Evolutionary conservation across 2,113 vertebrate genomes (phyloP), one percentile per base, ranked within the genome.

Genomic region (Pogonocichla stellata): DNA sequence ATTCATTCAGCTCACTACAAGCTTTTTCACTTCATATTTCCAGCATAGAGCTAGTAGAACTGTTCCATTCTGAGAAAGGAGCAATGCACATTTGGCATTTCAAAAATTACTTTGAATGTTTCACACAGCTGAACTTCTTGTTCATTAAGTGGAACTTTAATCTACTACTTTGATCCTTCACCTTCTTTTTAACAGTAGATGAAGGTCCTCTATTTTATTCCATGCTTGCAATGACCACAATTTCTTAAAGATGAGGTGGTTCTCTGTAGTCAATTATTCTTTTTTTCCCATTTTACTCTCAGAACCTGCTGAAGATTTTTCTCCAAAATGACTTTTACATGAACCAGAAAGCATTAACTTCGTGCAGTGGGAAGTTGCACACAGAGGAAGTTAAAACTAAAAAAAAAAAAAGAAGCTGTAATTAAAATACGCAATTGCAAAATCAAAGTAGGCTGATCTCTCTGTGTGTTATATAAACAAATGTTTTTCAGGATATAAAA

Each of bases 91-190:
- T 86, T 92, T 91, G 93, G 92, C 90, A 83, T 93, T 92, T 94
- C 75, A 90, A 4, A 90, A 92, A 74, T 80, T 20, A 78, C 88
- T 93, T 51, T 45, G 81, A 92, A 62, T 83, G 94, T 88, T 83
- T 92, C 82, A 93, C 90, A 93, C 75, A 90, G 92, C 53, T 81
- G 82, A 95, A 88, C 88, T 94, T 91, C 90, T 54, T 93, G 62
- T 95, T 96, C 80, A 67, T 96, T 93, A 93, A 92, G 86, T 72
- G 86, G 72, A 94, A 88, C 88, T 94, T 94, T 61, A 92, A 80
- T 91, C 81, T 93, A 40, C 0, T 8, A 36, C 86, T 93, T 89
- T 74, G 75, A 95, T 92, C 69, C 67, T 77, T 83, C 86, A 60
- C 79, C 40, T 90, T 56, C 34, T 70, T 84, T 90, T 50, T 62